Percentiles rank a stretch among this genome's conserved stretches.
Conservation (phyloP, 2,888 invertebrate species). For the Andricus curvator region DNA sequence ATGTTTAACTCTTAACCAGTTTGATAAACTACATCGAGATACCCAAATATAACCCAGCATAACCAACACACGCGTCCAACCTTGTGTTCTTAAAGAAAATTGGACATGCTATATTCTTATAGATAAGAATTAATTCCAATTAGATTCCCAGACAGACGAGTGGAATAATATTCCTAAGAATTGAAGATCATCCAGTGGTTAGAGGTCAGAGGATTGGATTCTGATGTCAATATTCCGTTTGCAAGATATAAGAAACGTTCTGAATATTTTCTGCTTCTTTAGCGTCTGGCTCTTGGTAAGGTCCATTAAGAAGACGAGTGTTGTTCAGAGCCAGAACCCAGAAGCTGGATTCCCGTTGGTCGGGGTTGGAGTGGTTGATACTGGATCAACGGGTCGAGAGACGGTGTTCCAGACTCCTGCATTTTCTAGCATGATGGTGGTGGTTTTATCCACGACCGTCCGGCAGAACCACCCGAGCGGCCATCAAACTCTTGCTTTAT, state of each 20-base stretch:
- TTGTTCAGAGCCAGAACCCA: constrained; percentile 32
- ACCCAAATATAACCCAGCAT: no score
- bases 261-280: constrained; percentile 42
- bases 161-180: no score
- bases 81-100: no score
- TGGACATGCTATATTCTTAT: no score
- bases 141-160: no score
- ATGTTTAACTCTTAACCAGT: no score
- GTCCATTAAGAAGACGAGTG: constrained; percentile 49
- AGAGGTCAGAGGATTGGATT: constrained; percentile 7
- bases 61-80: no score
- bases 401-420: constrained; percentile 41
- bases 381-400: constrained; percentile 30
- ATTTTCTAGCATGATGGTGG: constrained; percentile 56
- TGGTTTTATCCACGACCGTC: constrained; percentile 65
- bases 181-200: neutral
- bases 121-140: no score
- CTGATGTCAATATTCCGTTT: no score
- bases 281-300: constrained; percentile 38
- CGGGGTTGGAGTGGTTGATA: constrained; percentile 42
- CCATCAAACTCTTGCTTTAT: constrained; percentile 71
- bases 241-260: constrained; percentile 42
- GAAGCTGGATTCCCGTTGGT: constrained; percentile 44
- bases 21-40: no score
- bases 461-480: constrained; percentile 53